Percentiles rank a stretch among this genome's conserved stretches.
Conservation (phyloP, 2,797 vertebrate species). For the Mormyrops attenuatus region DNA sequence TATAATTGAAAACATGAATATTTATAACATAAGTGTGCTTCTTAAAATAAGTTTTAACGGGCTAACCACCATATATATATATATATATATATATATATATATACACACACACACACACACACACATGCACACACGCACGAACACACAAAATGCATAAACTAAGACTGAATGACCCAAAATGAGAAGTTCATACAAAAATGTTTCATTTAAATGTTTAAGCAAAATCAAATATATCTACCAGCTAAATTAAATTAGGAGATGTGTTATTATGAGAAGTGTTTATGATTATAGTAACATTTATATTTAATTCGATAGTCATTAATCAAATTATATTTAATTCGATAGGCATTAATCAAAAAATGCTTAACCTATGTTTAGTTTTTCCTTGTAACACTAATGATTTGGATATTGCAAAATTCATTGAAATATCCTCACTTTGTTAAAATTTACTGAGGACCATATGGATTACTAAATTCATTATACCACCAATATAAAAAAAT, state of each 20-base stretch:
- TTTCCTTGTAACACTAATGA: neutral
- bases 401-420: neutral
- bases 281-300: neutral
- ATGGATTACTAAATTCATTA: neutral
- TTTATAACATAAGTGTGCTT: slow-evolving; percentile 2
- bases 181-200: neutral
- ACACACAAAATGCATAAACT: neutral
- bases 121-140: too few relatives aligned
- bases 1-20: slow-evolving; percentile 2
- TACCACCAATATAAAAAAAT: neutral
- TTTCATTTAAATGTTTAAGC: neutral
- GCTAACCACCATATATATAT: neutral
- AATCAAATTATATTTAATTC: neutral
- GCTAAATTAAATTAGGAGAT: neutral
- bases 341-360: neutral
- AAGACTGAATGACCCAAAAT: neutral
- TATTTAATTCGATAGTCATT: neutral
- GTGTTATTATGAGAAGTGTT: neutral
- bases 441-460: neutral
- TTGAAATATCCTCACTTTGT: neutral
- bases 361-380: neutral
- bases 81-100: neutral
- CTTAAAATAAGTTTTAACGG: neutral
- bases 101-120: neutral
- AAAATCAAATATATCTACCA: neutral